Evolutionary conservation across 2,888 invertebrate species (phyloP).

Genomic region (Troglohyphantes excavatus): DNA sequence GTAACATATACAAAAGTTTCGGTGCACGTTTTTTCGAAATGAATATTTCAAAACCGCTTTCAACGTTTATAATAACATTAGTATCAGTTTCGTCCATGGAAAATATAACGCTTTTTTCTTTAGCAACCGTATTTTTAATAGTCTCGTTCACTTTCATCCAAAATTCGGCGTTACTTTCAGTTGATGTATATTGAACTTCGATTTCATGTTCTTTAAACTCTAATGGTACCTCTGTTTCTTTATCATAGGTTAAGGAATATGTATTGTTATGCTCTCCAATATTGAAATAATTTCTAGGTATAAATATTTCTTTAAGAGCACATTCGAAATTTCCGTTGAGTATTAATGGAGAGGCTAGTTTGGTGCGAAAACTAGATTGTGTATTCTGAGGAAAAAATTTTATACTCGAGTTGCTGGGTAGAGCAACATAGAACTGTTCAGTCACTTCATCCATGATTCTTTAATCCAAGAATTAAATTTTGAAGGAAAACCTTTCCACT

Average conservation of each 20-base stretch:
- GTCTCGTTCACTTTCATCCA: not conserved
- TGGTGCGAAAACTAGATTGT: constrained; percentile 80
- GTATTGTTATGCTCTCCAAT: constrained; percentile 34
- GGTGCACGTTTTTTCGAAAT: not conserved
- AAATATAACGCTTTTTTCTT: not conserved
- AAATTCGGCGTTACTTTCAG: too few relatives aligned
- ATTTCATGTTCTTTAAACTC: not conserved
- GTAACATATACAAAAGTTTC: constrained; percentile 22
- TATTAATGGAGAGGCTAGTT: constrained; percentile 79
- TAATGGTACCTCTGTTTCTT: not conserved
- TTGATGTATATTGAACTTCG: not conserved
- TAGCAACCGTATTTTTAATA: not conserved
- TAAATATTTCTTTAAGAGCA: constrained; percentile 79
- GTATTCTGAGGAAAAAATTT: constrained; percentile 80
- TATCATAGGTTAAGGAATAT: constrained; percentile 3
- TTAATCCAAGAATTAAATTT: not conserved
- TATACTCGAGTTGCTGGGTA: constrained; percentile 80
- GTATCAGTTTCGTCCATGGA: not conserved
- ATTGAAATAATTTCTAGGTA: constrained; percentile 73
- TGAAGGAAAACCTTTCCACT: constrained; percentile 12
- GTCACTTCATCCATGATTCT: not conserved
- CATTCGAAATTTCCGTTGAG: constrained; percentile 80
- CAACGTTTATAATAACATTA: not conserved
- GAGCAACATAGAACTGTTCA: constrained; percentile 77
- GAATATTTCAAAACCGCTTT: constrained; percentile 11